phyloP scores from a whole-genome alignment of 1,140 invertebrate genomes.

The Charaxes varanes region DNA sequence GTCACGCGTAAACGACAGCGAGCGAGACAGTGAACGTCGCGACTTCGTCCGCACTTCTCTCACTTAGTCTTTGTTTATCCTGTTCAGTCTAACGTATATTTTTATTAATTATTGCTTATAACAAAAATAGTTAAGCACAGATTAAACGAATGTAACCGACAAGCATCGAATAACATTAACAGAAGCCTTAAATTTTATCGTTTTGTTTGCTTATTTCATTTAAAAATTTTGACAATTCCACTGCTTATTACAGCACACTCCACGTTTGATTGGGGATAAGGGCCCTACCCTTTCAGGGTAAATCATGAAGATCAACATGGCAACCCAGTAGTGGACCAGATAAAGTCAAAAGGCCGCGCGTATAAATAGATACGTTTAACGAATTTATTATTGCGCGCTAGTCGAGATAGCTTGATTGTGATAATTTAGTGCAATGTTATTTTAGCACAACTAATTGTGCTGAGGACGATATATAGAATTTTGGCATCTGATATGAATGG shows the following conservation, averaged over 20 bases:
- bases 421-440: constrained; percentile 32
- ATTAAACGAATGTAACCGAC: background rate
- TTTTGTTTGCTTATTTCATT: too few species aligned
- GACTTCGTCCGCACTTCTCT: background rate
- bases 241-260: too few species aligned
- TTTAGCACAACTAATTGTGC: constrained; percentile 33
- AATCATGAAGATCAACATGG: constrained; percentile 11
- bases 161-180: background rate
- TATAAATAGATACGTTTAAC: constrained; percentile 28
- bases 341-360: constrained; percentile 27
- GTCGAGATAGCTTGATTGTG: constrained; percentile 30
- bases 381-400: constrained; percentile 29
- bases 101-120: constrained; percentile 8
- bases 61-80: constrained; percentile 1
- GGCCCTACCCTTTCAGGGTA: background rate
- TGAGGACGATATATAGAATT: constrained; percentile 30
- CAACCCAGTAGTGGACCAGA: constrained; percentile 22
- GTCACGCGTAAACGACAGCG: constrained; percentile 41
- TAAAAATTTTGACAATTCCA: too few species aligned
- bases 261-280: background rate
- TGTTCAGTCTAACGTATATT: too few species aligned
- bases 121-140: constrained; percentile 2
- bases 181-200: background rate
- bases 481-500: constrained; percentile 25
- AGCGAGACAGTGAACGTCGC: constrained; percentile 6